Evolutionary conservation across 2,888 invertebrate species (phyloP).

Genomic region (Tuberolachnus salignus): DNA sequence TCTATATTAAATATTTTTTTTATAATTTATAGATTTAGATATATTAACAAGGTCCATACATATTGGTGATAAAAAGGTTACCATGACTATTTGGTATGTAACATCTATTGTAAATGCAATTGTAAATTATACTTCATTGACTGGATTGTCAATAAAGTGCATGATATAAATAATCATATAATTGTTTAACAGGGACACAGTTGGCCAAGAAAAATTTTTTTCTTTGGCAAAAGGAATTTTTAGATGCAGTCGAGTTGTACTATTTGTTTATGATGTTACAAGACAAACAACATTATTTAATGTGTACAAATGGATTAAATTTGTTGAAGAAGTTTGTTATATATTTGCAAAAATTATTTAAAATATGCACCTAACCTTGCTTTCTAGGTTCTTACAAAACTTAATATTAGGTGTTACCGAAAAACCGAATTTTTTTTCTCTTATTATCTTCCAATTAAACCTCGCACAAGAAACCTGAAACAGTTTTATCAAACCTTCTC

Average conservation of each 20-base stretch:
- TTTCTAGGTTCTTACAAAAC: no score
- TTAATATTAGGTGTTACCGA: no score
- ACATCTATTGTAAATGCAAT: not conserved
- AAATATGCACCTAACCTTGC: no score
- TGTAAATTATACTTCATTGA: not conserved
- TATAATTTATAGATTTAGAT: not conserved
- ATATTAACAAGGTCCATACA: not conserved
- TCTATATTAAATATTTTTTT: not conserved
- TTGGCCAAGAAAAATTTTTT: not conserved
- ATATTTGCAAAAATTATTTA: not conserved
- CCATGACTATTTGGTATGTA: not conserved
- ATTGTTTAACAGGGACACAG: not conserved
- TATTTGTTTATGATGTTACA: conserved; percentile 8
- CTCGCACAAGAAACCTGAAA: no score
- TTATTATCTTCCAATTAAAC: no score
- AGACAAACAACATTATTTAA: not conserved
- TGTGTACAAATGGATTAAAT: not conserved
- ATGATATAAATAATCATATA: no score
- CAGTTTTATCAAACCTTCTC: no score
- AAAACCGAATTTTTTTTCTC: no score
- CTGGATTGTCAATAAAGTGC: no score
- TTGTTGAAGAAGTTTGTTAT: not conserved
- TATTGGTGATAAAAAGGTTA: not conserved
- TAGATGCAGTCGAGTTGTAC: not conserved
- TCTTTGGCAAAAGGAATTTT: not conserved